These are phyloP conservation scores for Xestia ashworthii DNA, from an alignment of 2,888 invertebrate genomes.

Conservation along the genomic window DNA sequence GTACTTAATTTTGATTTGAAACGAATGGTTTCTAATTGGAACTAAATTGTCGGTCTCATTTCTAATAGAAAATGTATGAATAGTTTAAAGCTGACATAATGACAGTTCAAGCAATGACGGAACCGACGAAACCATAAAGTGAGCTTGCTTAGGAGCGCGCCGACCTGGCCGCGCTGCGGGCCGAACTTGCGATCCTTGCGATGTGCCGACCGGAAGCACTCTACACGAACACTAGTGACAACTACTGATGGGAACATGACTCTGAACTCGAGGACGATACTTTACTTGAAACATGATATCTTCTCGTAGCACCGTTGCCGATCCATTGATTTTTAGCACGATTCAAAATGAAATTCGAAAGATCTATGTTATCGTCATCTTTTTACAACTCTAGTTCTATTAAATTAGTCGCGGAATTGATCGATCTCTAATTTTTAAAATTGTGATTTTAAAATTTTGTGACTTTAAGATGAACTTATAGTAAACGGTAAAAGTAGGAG, in stretches of 20 bases:
- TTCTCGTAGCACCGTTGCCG: slow-evolving; percentile 87
- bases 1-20: slow-evolving; percentile 36
- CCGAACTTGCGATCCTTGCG: slow-evolving; percentile 51
- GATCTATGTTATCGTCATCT: slow-evolving; percentile 82
- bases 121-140: slow-evolving; percentile 56
- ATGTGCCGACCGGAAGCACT: slow-evolving; percentile 78
- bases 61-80: slow-evolving; percentile 42
- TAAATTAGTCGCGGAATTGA: slow-evolving; percentile 79
- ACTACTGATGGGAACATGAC: slow-evolving; percentile 81
- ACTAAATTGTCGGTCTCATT: slow-evolving; percentile 55
- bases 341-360: slow-evolving; percentile 79
- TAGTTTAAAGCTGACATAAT: slow-evolving; percentile 44
- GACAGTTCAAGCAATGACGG: slow-evolving; percentile 59
- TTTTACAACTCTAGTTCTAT: slow-evolving; percentile 82
- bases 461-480: slow-evolving; percentile 85
- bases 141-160: slow-evolving; percentile 85
- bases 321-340: slow-evolving; percentile 80
- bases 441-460: slow-evolving; percentile 78
- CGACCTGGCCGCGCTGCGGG: slow-evolving; percentile 79
- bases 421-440: slow-evolving; percentile 76
- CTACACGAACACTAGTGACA: slow-evolving; percentile 81
- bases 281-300: slow-evolving; percentile 71
- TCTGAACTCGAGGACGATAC: slow-evolving; percentile 74
- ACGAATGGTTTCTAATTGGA: slow-evolving; percentile 45
- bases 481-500: slow-evolving; percentile 85